These are phyloP conservation scores for Cosmia pyralina DNA, from an alignment of 2,888 invertebrate species.

Conservation along the genomic window DNA sequence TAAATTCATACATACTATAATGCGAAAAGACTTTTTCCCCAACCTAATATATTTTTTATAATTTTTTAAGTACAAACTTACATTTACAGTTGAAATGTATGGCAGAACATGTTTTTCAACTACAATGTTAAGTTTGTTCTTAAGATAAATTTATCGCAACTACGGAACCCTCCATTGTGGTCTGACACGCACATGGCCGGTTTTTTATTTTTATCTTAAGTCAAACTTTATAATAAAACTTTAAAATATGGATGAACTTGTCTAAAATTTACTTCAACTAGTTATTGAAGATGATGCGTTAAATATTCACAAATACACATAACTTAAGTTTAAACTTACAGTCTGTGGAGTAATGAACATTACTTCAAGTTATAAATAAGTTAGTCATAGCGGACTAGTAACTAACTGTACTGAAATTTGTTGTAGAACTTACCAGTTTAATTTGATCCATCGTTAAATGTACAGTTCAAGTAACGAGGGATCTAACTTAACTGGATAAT, in stretches of 20 bases:
- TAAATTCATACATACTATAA: too few species aligned
- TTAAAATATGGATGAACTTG: neutral
- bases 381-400: conserved; percentile 47
- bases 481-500: conserved; percentile 8
- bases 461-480: neutral
- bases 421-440: neutral
- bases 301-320: conserved; percentile 37
- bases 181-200: too few species aligned
- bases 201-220: neutral
- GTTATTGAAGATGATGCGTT: conserved; percentile 18
- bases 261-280: conserved; percentile 1
- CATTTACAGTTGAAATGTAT: too few species aligned
- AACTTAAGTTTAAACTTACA: conserved; percentile 43
- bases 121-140: too few species aligned
- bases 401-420: conserved; percentile 50
- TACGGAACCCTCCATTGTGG: too few species aligned
- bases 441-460: conserved; percentile 7
- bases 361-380: conserved; percentile 51
- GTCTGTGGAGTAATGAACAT: conserved; percentile 44
- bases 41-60: too few species aligned
- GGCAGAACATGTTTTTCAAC: too few species aligned
- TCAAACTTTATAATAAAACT: neutral
- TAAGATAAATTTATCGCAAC: too few species aligned
- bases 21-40: too few species aligned
- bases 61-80: too few species aligned